Evolutionary conservation across 2,888 invertebrate genomes (phyloP), one percentile per base, ranked within the genome.

Genomic region (Zhuqinia jingwanae): DNA sequence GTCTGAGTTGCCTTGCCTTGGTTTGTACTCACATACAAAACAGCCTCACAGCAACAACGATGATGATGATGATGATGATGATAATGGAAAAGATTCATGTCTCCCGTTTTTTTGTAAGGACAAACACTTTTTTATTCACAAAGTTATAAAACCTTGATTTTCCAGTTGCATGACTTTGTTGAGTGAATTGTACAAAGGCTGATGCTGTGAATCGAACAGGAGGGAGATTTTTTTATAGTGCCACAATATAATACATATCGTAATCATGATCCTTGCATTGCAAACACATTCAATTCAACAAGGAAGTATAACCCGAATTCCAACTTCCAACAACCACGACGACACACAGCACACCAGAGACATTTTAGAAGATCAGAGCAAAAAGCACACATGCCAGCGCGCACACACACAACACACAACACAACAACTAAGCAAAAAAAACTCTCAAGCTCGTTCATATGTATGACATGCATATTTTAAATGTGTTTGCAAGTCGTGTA

Each of bases 91-190:
- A 82, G 75, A 82, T 45, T 75, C 82, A 75, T 63, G 75, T 63
- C 50, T 75, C 47, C 27, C n/a, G n/a, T n/a, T n/a, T n/a, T 58
- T 82, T 47, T 60, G 75, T 73, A 45, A 75, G 60, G 73, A 82
- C 75, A 73, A 82, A 60, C 27, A 42, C 56, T 78, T 76, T 42
- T 73, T 73, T 82, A 75, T 63, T 75, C 75, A 82, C 63, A 82
- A n/a, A n/a, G n/a, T 27, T 36, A 47, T 42, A 82, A 76, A 60
- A 60, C 82, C 75, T 75, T 82, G 82, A 82, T 75, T 82, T 82
- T 82, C 82, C 82, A 82, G 82, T 82, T 82, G 82, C 56, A 80
- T 27, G 70, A 47, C 20, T 73, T 25, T 73, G 17, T 50, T 73
- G 25, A 50, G 2, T 36, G 36, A 36, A n/a, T n/a, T n/a, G n/a